Conservation (phyloP, 2,888 invertebrate genomes). For the Lypha dubia region DNA sequence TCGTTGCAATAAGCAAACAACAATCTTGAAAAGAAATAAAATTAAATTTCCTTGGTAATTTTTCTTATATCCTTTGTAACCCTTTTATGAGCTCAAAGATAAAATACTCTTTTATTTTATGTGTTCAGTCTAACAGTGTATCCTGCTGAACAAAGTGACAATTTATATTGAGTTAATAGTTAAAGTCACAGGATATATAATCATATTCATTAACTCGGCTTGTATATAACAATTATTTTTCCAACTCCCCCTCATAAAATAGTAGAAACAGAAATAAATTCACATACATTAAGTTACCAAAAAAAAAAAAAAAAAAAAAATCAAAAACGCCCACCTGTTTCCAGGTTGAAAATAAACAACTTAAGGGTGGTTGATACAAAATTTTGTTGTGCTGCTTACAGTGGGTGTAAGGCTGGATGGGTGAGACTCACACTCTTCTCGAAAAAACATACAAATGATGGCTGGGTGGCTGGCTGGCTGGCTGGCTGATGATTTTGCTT, state of each 20-base stretch:
- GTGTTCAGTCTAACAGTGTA: neutral
- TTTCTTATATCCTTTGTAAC: constrained; percentile 48
- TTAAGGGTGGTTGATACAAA: constrained; percentile 46
- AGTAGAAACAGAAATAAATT: constrained; percentile 10
- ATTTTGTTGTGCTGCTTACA: constrained; percentile 3
- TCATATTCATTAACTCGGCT: constrained; percentile 75
- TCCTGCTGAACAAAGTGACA: constrained; percentile 75
- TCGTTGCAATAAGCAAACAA: constrained; percentile 22
- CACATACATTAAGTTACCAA: constrained; percentile 46
- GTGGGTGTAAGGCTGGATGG: constrained; percentile 15
- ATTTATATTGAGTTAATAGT: constrained; percentile 80
- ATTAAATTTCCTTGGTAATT: constrained; percentile 66
- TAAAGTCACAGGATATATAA: constrained; percentile 76
- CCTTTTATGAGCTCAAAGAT: constrained; percentile 44
- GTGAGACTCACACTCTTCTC: constrained; percentile 4
- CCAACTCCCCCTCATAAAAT: constrained; percentile 17
- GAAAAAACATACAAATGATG: constrained; percentile 44
- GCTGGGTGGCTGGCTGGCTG: constrained; percentile 42
- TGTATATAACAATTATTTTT: constrained; percentile 56
- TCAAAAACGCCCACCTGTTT: constrained; percentile 77
- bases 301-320: no score
- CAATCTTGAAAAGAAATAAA: constrained; percentile 57
- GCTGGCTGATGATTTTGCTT: constrained; percentile 74
- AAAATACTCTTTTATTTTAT: constrained; percentile 10
- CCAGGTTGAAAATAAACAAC: constrained; percentile 64